Conservation (phyloP, 2,797 vertebrate genomes). For the Zenarchopterus dispar region DNA sequence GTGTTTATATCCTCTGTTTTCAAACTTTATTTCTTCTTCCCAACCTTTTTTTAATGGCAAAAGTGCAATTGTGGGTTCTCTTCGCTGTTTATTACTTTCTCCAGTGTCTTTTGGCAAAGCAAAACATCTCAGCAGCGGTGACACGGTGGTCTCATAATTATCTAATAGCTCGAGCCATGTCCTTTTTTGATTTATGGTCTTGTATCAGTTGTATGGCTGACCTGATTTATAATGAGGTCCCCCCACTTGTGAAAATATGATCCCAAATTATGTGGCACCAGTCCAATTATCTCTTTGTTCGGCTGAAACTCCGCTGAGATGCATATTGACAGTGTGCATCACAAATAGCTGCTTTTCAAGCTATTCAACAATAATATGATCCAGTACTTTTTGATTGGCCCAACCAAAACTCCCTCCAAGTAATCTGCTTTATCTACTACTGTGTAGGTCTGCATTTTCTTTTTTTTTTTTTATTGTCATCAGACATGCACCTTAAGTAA, state of each 20-base stretch:
- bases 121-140: slow-evolving; percentile 82
- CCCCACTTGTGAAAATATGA: slow-evolving; percentile 85
- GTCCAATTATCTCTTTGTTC: slow-evolving; percentile 86
- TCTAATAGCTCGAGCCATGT: slow-evolving; percentile 94
- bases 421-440: slow-evolving; percentile 63
- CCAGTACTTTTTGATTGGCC: slow-evolving; percentile 82
- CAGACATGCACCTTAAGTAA: slow-evolving; percentile 26
- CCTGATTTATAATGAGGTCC: slow-evolving; percentile 93
- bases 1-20: slow-evolving; percentile 20
- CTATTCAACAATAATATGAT: slow-evolving; percentile 85
- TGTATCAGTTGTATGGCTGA: slow-evolving; percentile 88
- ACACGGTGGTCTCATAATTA: slow-evolving; percentile 92
- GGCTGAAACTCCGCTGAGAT: slow-evolving; percentile 52
- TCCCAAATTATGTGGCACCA: slow-evolving; percentile 84
- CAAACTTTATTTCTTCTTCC: slow-evolving; percentile 18
- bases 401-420: slow-evolving; percentile 64
- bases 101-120: slow-evolving; percentile 63
- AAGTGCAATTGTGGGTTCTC: slow-evolving; percentile 53
- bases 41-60: slow-evolving; percentile 52
- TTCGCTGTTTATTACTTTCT: slow-evolving; percentile 41
- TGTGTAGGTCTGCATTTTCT: slow-evolving; percentile 41
- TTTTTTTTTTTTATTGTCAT: slow-evolving; percentile 48
- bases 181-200: slow-evolving; percentile 94
- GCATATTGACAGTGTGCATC: slow-evolving; percentile 78
- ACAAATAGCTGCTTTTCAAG: slow-evolving; percentile 79